Conservation (phyloP, 2,113 vertebrate species). For the Macrotis lagotis region DNA sequence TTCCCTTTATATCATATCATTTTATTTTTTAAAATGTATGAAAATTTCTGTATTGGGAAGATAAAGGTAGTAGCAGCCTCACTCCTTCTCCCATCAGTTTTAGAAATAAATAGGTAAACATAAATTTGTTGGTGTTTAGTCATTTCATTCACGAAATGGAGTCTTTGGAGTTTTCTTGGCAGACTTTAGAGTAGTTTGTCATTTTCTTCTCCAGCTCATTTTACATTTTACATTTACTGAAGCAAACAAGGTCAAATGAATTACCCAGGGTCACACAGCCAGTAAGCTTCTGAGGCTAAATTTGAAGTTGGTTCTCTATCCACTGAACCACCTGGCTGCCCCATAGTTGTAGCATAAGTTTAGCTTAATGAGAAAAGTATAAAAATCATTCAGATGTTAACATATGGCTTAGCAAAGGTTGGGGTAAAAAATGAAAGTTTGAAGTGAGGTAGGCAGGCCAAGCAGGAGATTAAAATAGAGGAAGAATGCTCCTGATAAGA, state of each 20-base stretch:
- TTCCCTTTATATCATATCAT: constrained; percentile 3
- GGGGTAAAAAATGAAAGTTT: not conserved
- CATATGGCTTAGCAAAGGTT: not conserved
- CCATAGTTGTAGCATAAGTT: not conserved
- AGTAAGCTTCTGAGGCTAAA: not conserved
- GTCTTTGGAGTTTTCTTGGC: not conserved
- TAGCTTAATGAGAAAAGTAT: not conserved
- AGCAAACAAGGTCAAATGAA: not conserved
- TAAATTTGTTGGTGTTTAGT: not conserved
- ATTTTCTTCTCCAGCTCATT: not conserved
- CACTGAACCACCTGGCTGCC: too few relatives aligned
- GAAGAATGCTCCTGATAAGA: not conserved
- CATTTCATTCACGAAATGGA: not conserved
- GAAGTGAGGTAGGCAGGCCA: too few relatives aligned
- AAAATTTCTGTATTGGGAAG: constrained; percentile 35
- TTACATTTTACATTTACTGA: too few relatives aligned
- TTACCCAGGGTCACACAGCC: not conserved
- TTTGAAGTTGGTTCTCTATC: not conserved
- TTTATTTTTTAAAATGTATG: not conserved
- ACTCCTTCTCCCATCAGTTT: not conserved
- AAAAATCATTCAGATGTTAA: not conserved
- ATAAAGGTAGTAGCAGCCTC: not conserved
- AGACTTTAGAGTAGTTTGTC: not conserved
- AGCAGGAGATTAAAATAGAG: not conserved
- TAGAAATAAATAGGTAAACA: not conserved